Percentiles rank a stretch among this genome's conserved stretches.
phyloP scores from a whole-genome alignment of 1,140 invertebrate species.

The Rhopalosiphum maidis region DNA sequence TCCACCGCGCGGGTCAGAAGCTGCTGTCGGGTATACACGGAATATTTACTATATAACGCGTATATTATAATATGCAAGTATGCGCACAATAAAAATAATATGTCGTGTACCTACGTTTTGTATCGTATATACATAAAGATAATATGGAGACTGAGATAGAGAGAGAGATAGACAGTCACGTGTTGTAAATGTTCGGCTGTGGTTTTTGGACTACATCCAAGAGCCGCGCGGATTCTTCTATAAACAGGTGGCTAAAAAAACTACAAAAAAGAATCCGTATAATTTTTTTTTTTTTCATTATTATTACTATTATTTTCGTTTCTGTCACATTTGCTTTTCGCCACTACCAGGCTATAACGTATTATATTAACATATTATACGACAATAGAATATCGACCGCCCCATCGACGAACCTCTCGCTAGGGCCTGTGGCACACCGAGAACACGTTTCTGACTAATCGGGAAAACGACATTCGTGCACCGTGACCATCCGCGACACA shows the following conservation, averaged over 20 bases:
- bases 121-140: background rate
- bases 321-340: background rate
- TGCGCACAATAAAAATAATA: slow-evolving; percentile 1
- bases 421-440: background rate
- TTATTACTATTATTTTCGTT: background rate
- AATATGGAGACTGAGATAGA: background rate
- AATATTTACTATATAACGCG: background rate
- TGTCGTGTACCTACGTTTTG: background rate
- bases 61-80: slow-evolving; percentile 14
- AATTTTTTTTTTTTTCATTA: background rate
- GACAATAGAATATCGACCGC: background rate
- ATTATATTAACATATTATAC: background rate
- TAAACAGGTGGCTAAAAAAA: slow-evolving; percentile 25
- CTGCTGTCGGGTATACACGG: background rate
- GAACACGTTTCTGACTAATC: slow-evolving; percentile 37
- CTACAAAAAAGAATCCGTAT: background rate
- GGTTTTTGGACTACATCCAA: slow-evolving; percentile 12
- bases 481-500: too few species aligned
- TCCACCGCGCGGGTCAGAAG: background rate
- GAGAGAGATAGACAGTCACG: background rate
- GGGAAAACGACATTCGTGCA: background rate
- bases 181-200: background rate
- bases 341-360: background rate
- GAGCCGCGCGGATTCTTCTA: background rate
- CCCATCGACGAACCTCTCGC: background rate